Percentiles rank a stretch among this genome's conserved stretches.
Conservation (phyloP, 2,113 vertebrate species). For the Antechinus stuartii region DNA sequence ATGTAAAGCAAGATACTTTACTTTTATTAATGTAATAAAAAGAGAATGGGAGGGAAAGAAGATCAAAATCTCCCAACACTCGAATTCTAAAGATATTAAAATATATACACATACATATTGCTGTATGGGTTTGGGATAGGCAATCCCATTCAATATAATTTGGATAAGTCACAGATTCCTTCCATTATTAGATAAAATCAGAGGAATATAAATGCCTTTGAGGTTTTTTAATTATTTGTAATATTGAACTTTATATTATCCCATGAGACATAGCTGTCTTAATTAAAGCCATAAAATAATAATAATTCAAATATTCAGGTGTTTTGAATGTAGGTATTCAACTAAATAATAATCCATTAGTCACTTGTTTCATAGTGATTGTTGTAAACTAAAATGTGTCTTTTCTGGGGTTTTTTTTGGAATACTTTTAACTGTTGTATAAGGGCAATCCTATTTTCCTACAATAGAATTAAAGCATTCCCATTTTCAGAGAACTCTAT, state of each 20-base stretch:
- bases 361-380: constrained; percentile 75
- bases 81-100: constrained; percentile 53
- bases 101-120: background rate
- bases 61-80: constrained; percentile 60
- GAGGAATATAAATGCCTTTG: constrained; percentile 77
- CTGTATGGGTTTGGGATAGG: constrained; percentile 27
- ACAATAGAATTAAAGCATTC: constrained; percentile 62
- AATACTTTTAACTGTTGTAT: constrained; percentile 63
- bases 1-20: constrained; percentile 44
- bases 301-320: constrained; percentile 82
- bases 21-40: constrained; percentile 55
- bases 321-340: constrained; percentile 77
- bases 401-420: constrained; percentile 71
- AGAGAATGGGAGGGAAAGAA: constrained; percentile 32
- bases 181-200: constrained; percentile 72
- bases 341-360: constrained; percentile 78
- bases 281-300: constrained; percentile 85
- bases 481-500: constrained; percentile 63
- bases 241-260: constrained; percentile 85
- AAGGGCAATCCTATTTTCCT: constrained; percentile 57
- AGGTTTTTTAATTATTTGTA: constrained; percentile 77
- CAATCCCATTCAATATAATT: constrained; percentile 73
- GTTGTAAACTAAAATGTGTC: constrained; percentile 78
- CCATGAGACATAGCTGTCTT: constrained; percentile 85
- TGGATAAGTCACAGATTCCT: constrained; percentile 72